These are phyloP conservation scores for crab-eating macaque (Macaca fascicularis) DNA, from an alignment of 2,113 vertebrate genomes.

Conservation along the genomic window T2T-MFA8v1.1 NC_088381.1:138724501-138725000, in stretches of 20 bases:
- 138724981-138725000: background rate
- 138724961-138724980: background rate
- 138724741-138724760: background rate
- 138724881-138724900: background rate
- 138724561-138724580: background rate
- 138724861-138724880: background rate
- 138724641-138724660: background rate
- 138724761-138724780: background rate
- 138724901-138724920: background rate
- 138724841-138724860: background rate
- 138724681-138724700: background rate
- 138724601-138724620: background rate
- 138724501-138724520: background rate
- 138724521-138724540: slow-evolving; percentile 7
- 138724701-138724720: background rate
- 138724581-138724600: background rate
- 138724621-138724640: background rate
- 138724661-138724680: background rate
- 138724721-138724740: background rate
- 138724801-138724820: background rate
- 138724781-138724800: background rate
- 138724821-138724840: background rate
- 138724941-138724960: background rate
- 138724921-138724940: background rate
- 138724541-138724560: background rate